Conservation (phyloP, 2,113 vertebrate genomes). For the Eurystomus gularis region DNA sequence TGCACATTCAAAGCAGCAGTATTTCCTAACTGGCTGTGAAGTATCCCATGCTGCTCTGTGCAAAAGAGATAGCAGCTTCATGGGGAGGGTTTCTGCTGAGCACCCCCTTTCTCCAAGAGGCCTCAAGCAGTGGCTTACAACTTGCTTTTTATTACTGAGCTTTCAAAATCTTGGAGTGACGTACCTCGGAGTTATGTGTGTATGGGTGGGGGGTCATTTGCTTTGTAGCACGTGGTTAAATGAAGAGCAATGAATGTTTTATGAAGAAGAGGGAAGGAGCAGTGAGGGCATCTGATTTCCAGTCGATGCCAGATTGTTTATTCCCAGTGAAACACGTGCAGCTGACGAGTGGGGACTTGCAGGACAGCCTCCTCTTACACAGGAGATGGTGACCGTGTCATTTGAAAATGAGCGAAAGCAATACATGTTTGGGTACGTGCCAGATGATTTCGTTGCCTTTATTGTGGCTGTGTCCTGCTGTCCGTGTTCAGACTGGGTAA, state of each 20-base stretch:
- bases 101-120: neutral
- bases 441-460: neutral
- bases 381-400: neutral
- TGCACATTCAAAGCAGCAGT: neutral
- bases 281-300: slow-evolving; percentile 19
- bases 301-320: fast-evolving
- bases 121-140: neutral
- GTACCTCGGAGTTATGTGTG: neutral
- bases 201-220: neutral
- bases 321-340: neutral
- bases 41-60: neutral
- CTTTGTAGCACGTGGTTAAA: neutral
- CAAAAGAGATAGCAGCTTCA: neutral
- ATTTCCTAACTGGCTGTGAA: neutral
- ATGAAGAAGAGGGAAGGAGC: neutral
- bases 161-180: neutral
- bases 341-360: neutral
- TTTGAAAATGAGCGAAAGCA: neutral
- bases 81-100: neutral
- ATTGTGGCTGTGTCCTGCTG: neutral
- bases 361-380: neutral
- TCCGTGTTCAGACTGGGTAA: fast-evolving
- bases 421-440: neutral
- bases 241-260: slow-evolving; percentile 1
- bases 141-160: neutral